Conservation (phyloP, 1,140 invertebrate genomes). For the Hyposmocoma kahamanoa region DNA sequence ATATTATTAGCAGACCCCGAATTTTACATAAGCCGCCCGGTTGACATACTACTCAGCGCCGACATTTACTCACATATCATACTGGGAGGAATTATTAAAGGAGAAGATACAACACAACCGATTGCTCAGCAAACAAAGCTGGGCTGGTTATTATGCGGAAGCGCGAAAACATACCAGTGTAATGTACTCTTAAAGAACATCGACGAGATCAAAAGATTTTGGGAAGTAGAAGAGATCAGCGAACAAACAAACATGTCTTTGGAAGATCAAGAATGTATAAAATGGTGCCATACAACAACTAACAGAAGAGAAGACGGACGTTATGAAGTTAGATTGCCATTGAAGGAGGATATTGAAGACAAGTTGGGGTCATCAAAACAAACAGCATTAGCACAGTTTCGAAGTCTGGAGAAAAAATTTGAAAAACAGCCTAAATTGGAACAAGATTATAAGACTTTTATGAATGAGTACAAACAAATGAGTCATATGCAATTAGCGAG, state of each 20-base stretch:
- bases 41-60: slow-evolving; percentile 7
- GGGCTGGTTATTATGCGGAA: slow-evolving; percentile 5
- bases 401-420: slow-evolving; percentile 5
- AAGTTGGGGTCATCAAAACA: slow-evolving; percentile 5
- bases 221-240: slow-evolving; percentile 8
- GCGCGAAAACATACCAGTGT: slow-evolving; percentile 5
- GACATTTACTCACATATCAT: slow-evolving; percentile 9
- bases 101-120: neutral
- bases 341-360: slow-evolving; percentile 4
- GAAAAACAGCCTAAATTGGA: neutral
- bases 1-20: slow-evolving; percentile 16
- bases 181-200: slow-evolving; percentile 9
- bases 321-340: slow-evolving; percentile 8
- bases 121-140: slow-evolving; percentile 2
- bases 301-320: slow-evolving; percentile 1
- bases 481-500: neutral
- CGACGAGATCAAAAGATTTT: slow-evolving; percentile 9
- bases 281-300: slow-evolving; percentile 1
- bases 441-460: slow-evolving; percentile 3
- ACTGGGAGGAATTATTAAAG: slow-evolving; percentile 13
- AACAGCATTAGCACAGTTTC: slow-evolving; percentile 8
- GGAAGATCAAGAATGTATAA: slow-evolving; percentile 8
- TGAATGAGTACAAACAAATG: slow-evolving; percentile 5
- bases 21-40: slow-evolving; percentile 5
- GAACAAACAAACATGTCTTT: slow-evolving; percentile 1